phyloP scores from a whole-genome alignment of 2,113 vertebrate genomes.

The Rattus norvegicus region DNA sequence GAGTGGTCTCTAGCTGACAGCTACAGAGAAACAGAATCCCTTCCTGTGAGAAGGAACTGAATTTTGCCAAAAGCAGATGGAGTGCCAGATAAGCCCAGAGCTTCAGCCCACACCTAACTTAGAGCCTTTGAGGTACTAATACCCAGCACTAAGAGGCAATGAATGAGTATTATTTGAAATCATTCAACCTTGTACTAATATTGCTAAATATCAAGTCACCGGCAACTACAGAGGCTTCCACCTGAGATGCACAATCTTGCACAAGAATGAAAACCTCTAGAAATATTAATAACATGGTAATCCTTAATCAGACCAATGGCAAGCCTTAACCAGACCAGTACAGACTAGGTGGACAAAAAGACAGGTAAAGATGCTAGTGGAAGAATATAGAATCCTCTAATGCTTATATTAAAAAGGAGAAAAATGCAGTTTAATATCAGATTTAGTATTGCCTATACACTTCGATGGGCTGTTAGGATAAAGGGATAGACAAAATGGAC shows the following conservation, averaged over 20 bases:
- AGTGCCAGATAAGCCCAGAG: neutral
- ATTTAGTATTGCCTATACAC: neutral
- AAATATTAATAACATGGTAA: neutral
- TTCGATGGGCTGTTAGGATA: neutral
- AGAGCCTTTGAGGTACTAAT: neutral
- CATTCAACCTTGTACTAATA: neutral
- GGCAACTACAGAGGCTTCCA: neutral
- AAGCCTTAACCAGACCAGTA: too few relatives aligned
- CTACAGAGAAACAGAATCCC: constrained; percentile 10
- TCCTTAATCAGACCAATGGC: neutral
- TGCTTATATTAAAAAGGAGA: constrained; percentile 5
- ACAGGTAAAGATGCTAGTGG: constrained; percentile 15
- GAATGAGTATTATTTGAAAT: constrained; percentile 9
- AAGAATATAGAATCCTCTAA: neutral
- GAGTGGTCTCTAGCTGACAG: neutral
- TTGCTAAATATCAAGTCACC: neutral
- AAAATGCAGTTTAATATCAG: neutral
- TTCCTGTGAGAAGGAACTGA: neutral
- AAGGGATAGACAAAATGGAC: neutral
- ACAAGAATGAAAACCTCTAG: constrained; percentile 30
- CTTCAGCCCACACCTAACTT: neutral
- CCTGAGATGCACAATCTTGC: neutral
- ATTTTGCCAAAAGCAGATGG: neutral
- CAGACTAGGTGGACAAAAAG: neutral
- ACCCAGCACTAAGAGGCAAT: neutral